These are phyloP conservation scores for Podocnemis expansa DNA, from an alignment of 2,113 vertebrate species.

Conservation along the genomic window DNA sequence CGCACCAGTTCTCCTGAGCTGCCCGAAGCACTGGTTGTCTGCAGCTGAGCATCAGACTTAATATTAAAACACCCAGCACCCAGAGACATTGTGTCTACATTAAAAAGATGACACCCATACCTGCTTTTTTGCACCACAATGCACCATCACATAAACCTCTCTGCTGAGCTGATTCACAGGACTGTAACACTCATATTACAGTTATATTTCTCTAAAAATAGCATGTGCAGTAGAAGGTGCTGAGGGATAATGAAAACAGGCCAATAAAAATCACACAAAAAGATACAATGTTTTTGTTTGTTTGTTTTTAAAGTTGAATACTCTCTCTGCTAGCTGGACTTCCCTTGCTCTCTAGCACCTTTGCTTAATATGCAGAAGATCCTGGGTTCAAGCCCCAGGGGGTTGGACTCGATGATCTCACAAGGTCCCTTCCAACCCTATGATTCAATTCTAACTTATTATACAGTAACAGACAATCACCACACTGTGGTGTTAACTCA, in stretches of 20 bases:
- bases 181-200: constrained; percentile 32
- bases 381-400: too few species aligned
- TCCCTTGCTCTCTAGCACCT: too few species aligned
- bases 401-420: too few species aligned
- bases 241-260: not conserved
- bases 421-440: too few species aligned
- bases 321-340: not conserved
- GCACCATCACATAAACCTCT: constrained; percentile 1
- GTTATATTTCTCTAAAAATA: constrained; percentile 19
- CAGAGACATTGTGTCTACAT: not conserved
- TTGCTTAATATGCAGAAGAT: too few species aligned
- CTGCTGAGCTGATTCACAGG: constrained; percentile 1
- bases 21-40: not conserved
- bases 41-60: not conserved
- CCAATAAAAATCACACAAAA: not conserved
- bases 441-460: too few species aligned
- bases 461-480: not conserved
- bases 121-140: constrained; percentile 27
- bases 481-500: not conserved
- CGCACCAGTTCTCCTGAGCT: not conserved
- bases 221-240: not conserved
- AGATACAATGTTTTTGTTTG: not conserved
- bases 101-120: not conserved
- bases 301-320: not conserved
- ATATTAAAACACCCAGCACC: fast-evolving